A percentile compares a stretch with the other conserved stretches of the same genome.
Conservation (phyloP, 2,113 vertebrate genomes). For the Brachyistius frenatus region DNA sequence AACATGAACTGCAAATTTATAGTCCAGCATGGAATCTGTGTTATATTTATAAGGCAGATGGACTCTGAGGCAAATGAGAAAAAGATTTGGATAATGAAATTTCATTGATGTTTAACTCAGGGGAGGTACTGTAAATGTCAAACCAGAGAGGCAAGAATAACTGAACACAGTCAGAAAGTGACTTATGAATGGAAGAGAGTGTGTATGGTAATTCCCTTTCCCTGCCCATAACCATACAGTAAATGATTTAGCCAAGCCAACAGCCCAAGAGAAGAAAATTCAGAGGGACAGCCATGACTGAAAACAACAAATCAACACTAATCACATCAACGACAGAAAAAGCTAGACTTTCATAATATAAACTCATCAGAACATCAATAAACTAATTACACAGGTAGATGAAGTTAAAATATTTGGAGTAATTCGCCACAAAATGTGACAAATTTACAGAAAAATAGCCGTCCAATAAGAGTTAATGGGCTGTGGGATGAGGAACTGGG, state of each 20-base stretch:
- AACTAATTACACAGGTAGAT: constrained; percentile 44
- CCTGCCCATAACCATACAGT: constrained; percentile 29
- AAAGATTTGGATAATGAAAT: constrained; percentile 70
- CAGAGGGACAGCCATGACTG: constrained; percentile 26
- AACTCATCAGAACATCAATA: constrained; percentile 53
- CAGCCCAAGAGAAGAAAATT: constrained; percentile 25
- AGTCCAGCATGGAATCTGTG: constrained; percentile 25
- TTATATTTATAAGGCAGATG: constrained; percentile 45
- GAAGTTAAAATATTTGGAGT: constrained; percentile 35
- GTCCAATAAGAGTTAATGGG: constrained; percentile 67
- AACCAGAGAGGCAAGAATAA: constrained; percentile 69
- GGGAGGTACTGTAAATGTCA: constrained; percentile 69
- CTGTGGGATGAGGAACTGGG: constrained; percentile 69
- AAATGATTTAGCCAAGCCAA: constrained; percentile 51
- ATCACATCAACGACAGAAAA: constrained; percentile 47
- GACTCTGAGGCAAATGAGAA: constrained; percentile 39
- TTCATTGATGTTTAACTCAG: constrained; percentile 77
- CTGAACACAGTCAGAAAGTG: constrained; percentile 54
- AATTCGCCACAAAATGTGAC: constrained; percentile 43
- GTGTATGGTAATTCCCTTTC: constrained; percentile 26
- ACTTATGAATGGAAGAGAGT: constrained; percentile 52
- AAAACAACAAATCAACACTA: constrained; percentile 53
- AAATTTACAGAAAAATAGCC: constrained; percentile 49
- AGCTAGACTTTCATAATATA: constrained; percentile 37
- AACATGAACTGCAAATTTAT: constrained; percentile 66